These are phyloP conservation scores for Dolichomitus sp. DNA, from an alignment of 2,888 invertebrate species.

Conservation along the genomic window DNA sequence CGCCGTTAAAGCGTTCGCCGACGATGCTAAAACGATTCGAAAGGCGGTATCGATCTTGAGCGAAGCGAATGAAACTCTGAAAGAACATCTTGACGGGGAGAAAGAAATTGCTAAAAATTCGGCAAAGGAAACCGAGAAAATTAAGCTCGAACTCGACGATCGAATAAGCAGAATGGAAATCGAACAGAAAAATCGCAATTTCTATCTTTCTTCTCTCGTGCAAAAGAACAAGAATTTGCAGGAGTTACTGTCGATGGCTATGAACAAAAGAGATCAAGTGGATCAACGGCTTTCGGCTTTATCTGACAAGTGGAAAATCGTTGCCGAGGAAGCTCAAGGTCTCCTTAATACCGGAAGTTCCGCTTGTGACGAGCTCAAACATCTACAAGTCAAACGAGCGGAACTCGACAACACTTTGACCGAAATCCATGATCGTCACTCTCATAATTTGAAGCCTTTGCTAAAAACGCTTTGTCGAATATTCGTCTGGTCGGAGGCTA, in stretches of 20 bases:
- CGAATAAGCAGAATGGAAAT: constrained; percentile 61
- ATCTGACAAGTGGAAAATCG: constrained; percentile 66
- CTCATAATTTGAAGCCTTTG: constrained; percentile 67
- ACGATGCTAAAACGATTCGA: constrained; percentile 52
- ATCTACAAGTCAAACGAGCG: constrained; percentile 73
- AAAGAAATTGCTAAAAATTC: constrained; percentile 55
- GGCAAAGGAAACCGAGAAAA: constrained; percentile 56
- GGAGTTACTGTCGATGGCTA: constrained; percentile 57
- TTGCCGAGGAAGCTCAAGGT: constrained; percentile 58
- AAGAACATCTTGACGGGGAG: constrained; percentile 65
- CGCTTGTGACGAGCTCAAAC: constrained; percentile 74
- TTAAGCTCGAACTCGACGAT: constrained; percentile 59
- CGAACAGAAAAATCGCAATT: constrained; percentile 55
- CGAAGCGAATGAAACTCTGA: constrained; percentile 64
- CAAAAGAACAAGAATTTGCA: constrained; percentile 66
- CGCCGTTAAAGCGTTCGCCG: constrained; percentile 59
- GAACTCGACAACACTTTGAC: constrained; percentile 75
- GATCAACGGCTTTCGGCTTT: constrained; percentile 55
- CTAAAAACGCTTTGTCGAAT: constrained; percentile 68
- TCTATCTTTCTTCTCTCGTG: constrained; percentile 39
- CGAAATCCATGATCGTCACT: constrained; percentile 58
- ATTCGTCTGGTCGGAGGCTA: constrained; percentile 71
- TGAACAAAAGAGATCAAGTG: constrained; percentile 65
- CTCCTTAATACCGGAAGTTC: constrained; percentile 61
- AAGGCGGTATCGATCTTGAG: constrained; percentile 57